Base-by-base conservation (phyloP, 2,113 vertebrate genomes). In the Dasypus novemcinctus region DNA sequence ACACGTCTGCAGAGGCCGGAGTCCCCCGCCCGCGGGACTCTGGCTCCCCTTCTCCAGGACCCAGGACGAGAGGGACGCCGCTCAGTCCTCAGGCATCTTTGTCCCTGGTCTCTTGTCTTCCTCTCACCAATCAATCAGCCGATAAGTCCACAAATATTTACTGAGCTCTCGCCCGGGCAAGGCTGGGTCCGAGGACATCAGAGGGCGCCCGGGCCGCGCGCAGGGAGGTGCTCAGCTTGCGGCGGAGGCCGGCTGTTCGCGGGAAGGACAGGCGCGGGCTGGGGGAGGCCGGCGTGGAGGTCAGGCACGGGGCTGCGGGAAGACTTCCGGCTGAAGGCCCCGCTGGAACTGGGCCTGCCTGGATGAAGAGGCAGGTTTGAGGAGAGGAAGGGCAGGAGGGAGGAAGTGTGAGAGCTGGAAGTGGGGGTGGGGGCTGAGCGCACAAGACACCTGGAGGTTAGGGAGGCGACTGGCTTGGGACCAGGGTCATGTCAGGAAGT, bases 81-180 rank as follows among this genome's bases (percentile, higher is more conserved):
- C 66, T 93, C 75, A 43, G 31, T 57, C 76, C 87, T 91, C 54
- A n/a, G 33, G 17, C 25, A 3, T 89, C 82, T 93, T 69, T 64
- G 43, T 43, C 68, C 52, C 38, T 33, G 11, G 57, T 23, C 52
- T 92, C 69, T 38, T 64, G 78, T 72, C 81, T 78, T 84, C 27
- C 84, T 54, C 1, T 49, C 31, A 38, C 64, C 78, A 59, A 91
- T 96, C 96, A 90, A 95, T 95, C 80, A 27, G 72, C 74, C 79
- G 33, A 21, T 79, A 93, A 93, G 80, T 85, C 75, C 76, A 87
- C 97, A 97, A 90, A 96, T 96, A 97, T 97, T 97, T 96, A 90
- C 95, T 46, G 80, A 96, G 75, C 36, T n/a, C 64, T 83, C 0
- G 0, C 33, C 31, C 0, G 0, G 75, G 87, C 86, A 76, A 87